Base-by-base conservation (phyloP, 2,888 invertebrate species). In the Cantharis nigra region DNA sequence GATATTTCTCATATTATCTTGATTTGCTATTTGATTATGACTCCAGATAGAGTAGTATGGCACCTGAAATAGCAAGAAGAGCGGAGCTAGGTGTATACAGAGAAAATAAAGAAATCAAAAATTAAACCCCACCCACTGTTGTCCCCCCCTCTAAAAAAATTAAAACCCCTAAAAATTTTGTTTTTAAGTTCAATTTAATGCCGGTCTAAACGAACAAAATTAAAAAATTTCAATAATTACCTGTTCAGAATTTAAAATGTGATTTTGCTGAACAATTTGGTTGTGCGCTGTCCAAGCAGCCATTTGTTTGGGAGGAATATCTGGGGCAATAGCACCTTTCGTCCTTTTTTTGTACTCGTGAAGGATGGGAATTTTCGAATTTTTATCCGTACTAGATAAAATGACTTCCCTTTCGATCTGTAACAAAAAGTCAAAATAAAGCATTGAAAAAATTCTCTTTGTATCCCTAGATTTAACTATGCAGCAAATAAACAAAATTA, bases 371-470 rank as follows among this genome's bases (percentile, higher is more conserved):
- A 94, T 94, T 87, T 95, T 95, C 62, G 94, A 93, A 87, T 93
- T 94, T 88, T 94, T 94, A 87, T 95, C 95, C 0, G 92, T 91
- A 49, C 92, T 93, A 3, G 94, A 93, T 75, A 95, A 88, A 74
- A 94, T 93, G 83, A 95, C 93, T 88, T 95, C 94, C 67, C 95
- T 91, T 88, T 95, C 95, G 87, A 95, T 95, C 95, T 95, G 49
- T 9, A 49, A 49, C 49, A 49, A 49, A 26, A 26, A 26, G 26
- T 26, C 26, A 26, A 30, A 30, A 33, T 33, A 33, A 33, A 11
- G 3, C 4, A 33, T 11, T 13, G 13, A 33, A 33, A 4, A 13
- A 33, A 13, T 33, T 33, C 13, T 13, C 4, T 33, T 13, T 33
- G 33, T 9, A 13, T 33, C 13, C 13, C 4, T 33, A 13, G 5